Percentiles rank a stretch among this genome's conserved stretches.
Conservation (phyloP, 2,888 invertebrate species). For the Heliconius hortense region DNA sequence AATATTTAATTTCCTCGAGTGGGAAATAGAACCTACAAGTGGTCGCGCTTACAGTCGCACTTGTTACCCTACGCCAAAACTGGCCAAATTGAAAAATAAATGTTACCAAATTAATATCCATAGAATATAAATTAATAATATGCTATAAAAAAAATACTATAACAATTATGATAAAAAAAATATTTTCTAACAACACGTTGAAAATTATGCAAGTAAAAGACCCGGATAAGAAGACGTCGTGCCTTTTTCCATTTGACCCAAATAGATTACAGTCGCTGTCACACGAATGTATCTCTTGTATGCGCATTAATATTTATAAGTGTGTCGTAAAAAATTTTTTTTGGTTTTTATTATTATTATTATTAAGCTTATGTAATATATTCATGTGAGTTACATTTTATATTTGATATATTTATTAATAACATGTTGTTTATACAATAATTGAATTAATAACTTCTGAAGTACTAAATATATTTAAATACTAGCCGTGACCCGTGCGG, state of each 20-base stretch:
- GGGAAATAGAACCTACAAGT: too few species aligned
- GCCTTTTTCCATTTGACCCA: constrained; percentile 11
- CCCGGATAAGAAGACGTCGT: neutral
- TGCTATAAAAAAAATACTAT: neutral
- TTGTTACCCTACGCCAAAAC: too few species aligned
- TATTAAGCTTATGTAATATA: neutral
- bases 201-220: constrained; percentile 5
- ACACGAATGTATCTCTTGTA: neutral
- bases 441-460: too few species aligned
- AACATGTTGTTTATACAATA: too few species aligned
- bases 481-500: too few species aligned
- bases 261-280: constrained; percentile 12
- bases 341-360: neutral
- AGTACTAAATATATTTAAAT: too few species aligned
- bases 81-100: too few species aligned
- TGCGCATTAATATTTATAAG: neutral
- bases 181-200: neutral
- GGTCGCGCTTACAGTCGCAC: too few species aligned
- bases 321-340: neutral
- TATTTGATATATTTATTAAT: neutral
- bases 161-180: neutral
- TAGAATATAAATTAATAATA: neutral
- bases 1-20: too few species aligned
- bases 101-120: too few species aligned
- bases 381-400: too few species aligned